Conservation (phyloP, 2,888 invertebrate species). For the Desoria tigrina region DNA sequence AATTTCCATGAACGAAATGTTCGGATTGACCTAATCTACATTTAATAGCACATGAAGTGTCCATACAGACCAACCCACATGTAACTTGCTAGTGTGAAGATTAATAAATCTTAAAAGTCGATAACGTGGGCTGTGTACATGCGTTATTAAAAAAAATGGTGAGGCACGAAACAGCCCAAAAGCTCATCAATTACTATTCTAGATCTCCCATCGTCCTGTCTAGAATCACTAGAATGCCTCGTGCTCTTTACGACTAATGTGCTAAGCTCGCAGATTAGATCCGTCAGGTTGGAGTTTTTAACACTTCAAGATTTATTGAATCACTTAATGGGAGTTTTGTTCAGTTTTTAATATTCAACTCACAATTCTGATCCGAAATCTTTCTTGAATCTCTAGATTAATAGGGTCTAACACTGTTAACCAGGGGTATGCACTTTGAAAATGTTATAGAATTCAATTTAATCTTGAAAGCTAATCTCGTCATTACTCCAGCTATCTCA, state of each 20-base stretch:
- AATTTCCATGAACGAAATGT: too few relatives aligned
- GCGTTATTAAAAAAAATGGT: not conserved
- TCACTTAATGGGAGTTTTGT: constrained; percentile 2
- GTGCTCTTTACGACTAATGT: constrained; percentile 3
- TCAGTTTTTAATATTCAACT: not conserved
- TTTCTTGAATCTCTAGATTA: not conserved
- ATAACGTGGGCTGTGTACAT: too few relatives aligned
- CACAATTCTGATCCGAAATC: not conserved
- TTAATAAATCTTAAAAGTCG: too few relatives aligned
- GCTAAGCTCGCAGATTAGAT: constrained; percentile 7
- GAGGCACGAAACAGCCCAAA: constrained; percentile 2
- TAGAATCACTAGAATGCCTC: not conserved
- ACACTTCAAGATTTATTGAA: not conserved
- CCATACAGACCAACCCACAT: too few relatives aligned
- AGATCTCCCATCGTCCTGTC: not conserved
- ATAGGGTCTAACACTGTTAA: not conserved
- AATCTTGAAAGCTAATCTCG: not conserved
- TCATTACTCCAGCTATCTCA: not conserved
- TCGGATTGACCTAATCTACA: too few relatives aligned
- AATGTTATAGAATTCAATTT: constrained; percentile 1
- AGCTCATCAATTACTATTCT: constrained; percentile 1
- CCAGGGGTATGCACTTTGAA: too few relatives aligned
- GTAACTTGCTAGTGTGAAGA: too few relatives aligned
- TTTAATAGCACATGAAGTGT: too few relatives aligned
- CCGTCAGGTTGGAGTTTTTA: not conserved